Conservation (phyloP, 2,888 invertebrate genomes). For the Oscheius onirici region DNA sequence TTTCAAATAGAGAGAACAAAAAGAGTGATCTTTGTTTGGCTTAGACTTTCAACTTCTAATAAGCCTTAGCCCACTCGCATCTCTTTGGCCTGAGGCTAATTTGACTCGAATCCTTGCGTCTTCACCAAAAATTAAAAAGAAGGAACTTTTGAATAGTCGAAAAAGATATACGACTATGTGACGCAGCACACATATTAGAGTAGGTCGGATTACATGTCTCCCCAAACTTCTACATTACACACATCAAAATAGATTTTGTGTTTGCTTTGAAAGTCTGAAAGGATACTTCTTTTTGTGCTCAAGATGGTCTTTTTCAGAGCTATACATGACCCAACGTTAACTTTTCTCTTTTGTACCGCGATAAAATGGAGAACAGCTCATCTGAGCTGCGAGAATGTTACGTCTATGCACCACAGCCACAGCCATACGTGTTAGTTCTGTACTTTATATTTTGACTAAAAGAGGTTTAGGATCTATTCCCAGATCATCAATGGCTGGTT, state of each 20-base stretch:
- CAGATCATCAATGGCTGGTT: slow-evolving; percentile 61
- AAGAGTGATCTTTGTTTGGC: background rate
- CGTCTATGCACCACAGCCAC: slow-evolving; percentile 13
- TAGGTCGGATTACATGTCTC: slow-evolving; percentile 23
- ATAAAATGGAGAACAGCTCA: slow-evolving; percentile 24
- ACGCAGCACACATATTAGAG: slow-evolving; percentile 13
- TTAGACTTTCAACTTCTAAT: no score
- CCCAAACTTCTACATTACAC: slow-evolving; percentile 26
- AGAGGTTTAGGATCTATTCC: slow-evolving; percentile 44
- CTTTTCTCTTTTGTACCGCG: background rate
- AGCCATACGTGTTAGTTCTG: slow-evolving; percentile 11
- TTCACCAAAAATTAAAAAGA: background rate
- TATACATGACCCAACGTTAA: background rate
- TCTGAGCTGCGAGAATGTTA: slow-evolving; percentile 25
- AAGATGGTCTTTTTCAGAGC: background rate
- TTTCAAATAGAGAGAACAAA: background rate
- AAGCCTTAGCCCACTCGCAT: no score
- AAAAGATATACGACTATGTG: background rate
- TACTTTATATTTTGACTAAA: background rate
- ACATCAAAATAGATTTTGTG: slow-evolving; percentile 3
- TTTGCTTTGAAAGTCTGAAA: background rate
- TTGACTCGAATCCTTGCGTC: no score
- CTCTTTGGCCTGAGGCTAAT: no score
- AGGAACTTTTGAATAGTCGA: no score
- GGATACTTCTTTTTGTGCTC: background rate